These are phyloP conservation scores for Globodera ellingtonae DNA, from an alignment of 1,140 invertebrate species.

Conservation along the genomic window DNA sequence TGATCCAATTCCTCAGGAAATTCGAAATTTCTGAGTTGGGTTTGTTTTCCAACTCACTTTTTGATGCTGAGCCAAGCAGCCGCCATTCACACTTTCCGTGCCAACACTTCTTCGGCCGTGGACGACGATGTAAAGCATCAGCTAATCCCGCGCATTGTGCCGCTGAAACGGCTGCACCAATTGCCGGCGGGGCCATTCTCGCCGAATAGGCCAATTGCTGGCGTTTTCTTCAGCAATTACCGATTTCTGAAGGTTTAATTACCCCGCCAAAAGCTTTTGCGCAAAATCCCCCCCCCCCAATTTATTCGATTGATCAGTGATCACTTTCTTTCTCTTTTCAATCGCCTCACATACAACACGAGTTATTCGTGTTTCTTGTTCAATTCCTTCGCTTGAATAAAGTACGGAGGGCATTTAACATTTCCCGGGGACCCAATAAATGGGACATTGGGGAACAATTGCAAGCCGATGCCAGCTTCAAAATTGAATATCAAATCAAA, in stretches of 20 bases:
- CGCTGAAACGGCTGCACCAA: neutral
- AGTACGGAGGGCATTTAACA: too few relatives aligned
- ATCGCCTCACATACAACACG: too few relatives aligned
- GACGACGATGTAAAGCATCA: neutral
- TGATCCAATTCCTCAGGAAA: too few relatives aligned
- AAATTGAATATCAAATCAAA: too few relatives aligned
- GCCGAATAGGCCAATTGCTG: slow-evolving; percentile 11
- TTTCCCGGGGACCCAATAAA: too few relatives aligned
- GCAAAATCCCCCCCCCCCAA: too few relatives aligned
- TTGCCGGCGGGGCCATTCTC: neutral
- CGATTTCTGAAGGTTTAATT: slow-evolving; percentile 14
- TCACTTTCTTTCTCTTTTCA: too few relatives aligned
- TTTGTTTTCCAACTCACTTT: neutral
- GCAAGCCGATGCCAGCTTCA: too few relatives aligned
- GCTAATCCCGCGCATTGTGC: neutral
- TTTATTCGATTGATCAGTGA: neutral
- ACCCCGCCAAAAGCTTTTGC: neutral
- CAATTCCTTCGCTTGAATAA: too few relatives aligned
- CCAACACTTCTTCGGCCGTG: neutral
- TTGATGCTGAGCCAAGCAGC: neutral
- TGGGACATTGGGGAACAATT: too few relatives aligned
- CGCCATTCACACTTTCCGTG: neutral
- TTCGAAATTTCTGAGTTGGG: too few relatives aligned
- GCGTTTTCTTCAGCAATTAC: slow-evolving; percentile 21
- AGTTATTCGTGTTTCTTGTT: too few relatives aligned